Evolutionary conservation across 2,113 vertebrate species (phyloP).

Genomic region (Lichenostomus cassidix): DNA sequence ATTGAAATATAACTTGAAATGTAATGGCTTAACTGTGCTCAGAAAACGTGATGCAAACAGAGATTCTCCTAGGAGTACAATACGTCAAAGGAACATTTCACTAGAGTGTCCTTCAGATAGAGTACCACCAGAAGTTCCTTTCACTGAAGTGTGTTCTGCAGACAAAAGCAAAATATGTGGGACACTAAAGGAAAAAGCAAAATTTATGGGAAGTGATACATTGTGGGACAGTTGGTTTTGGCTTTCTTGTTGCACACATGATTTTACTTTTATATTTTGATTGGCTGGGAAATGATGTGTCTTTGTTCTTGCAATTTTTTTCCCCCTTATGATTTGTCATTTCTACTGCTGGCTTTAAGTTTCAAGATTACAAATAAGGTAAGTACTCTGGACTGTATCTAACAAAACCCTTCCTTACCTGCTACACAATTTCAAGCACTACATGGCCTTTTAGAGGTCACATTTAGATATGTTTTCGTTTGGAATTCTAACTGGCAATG

Average conservation of each 20-base stretch:
- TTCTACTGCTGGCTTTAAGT: background rate
- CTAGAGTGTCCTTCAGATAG: background rate
- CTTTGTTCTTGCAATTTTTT: background rate
- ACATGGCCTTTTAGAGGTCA: background rate
- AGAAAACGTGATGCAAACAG: background rate
- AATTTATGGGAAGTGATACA: background rate
- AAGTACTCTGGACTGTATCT: background rate
- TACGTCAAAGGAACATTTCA: background rate
- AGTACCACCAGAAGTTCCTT: background rate
- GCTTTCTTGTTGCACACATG: background rate
- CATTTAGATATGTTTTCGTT: background rate
- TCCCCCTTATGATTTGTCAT: background rate
- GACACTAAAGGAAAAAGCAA: background rate
- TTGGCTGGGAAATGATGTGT: background rate
- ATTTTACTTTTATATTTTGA: background rate
- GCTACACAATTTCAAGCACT: background rate
- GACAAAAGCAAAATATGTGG: background rate
- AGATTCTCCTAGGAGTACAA: background rate
- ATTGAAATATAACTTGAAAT: background rate
- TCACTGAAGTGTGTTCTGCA: background rate
- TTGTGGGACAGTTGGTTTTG: background rate
- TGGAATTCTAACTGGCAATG: background rate
- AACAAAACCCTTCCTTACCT: background rate
- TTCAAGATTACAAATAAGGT: background rate
- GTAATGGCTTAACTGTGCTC: background rate